A percentile compares a stretch with the other conserved stretches of the same genome.
These are phyloP conservation scores for Chrysolina oricalcia DNA, from an alignment of 2,888 invertebrate genomes.

Conservation along the genomic window DNA sequence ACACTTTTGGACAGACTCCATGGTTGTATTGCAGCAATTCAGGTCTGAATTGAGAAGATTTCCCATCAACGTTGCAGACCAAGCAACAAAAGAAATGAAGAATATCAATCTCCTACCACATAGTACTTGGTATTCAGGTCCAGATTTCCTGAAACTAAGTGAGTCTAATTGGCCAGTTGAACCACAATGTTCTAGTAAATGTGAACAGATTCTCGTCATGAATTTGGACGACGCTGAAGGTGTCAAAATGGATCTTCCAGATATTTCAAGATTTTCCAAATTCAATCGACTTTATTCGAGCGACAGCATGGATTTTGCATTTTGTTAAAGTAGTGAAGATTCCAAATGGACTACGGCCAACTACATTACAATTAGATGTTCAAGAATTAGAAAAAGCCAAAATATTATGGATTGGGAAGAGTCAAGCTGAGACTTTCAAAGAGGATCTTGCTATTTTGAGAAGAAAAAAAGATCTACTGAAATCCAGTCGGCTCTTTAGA, in stretches of 20 bases:
- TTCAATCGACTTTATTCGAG: background rate
- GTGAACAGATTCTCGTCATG: background rate
- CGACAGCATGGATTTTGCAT: background rate
- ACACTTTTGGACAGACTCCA: background rate
- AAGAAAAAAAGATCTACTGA: background rate
- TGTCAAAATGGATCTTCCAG: background rate
- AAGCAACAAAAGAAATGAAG: background rate
- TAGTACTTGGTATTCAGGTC: background rate
- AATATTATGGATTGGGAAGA: background rate
- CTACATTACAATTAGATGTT: background rate
- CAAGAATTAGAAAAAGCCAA: background rate
- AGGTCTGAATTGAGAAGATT: constrained; percentile 2
- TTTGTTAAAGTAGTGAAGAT: background rate
- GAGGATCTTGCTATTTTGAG: background rate
- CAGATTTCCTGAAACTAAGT: background rate
- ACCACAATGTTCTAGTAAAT: background rate
- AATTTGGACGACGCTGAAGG: background rate
- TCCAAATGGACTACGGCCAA: constrained; percentile 6
- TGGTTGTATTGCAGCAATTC: background rate
- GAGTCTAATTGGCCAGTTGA: background rate
- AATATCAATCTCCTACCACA: background rate
- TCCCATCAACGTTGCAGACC: constrained; percentile 1
- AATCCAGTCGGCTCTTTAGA: background rate
- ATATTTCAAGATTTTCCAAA: background rate
- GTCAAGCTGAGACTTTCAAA: background rate